Percentiles rank a stretch among this genome's conserved stretches.
Conservation (phyloP, 2,113 vertebrate genomes). For the Phainopepla nitens region DNA sequence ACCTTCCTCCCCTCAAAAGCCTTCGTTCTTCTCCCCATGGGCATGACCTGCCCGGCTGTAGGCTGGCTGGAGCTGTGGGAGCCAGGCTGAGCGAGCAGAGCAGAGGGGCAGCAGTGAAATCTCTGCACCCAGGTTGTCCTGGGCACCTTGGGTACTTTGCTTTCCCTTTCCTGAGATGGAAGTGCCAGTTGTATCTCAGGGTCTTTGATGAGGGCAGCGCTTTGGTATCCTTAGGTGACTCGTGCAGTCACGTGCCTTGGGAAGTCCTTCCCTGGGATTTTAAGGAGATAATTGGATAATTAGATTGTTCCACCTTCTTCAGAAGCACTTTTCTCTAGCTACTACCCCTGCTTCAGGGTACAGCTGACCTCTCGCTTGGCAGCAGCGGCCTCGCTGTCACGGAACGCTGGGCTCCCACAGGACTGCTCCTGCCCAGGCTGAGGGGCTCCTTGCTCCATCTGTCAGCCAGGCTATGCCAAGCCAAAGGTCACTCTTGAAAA, state of each 20-base stretch:
- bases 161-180: neutral
- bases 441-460: neutral
- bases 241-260: rapidly evolving
- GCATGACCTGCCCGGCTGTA: neutral
- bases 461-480: neutral
- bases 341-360: neutral
- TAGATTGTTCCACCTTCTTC: neutral
- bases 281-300: neutral
- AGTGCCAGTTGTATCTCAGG: neutral
- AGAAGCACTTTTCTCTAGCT: neutral
- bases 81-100: neutral
- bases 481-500: slow-evolving; percentile 40
- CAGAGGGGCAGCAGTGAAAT: neutral
- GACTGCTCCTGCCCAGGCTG: neutral
- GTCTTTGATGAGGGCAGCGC: neutral
- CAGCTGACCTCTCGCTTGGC: rapidly evolving
- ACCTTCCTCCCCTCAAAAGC: neutral
- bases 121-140: neutral
- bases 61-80: neutral
- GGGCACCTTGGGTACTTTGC: neutral
- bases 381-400: neutral
- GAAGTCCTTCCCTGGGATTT: neutral
- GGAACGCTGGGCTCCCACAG: rapidly evolving
- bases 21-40: neutral
- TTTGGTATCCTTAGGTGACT: neutral